Conservation (phyloP, 2,797 vertebrate species). For the Notoglanidium macrostoma region DNA sequence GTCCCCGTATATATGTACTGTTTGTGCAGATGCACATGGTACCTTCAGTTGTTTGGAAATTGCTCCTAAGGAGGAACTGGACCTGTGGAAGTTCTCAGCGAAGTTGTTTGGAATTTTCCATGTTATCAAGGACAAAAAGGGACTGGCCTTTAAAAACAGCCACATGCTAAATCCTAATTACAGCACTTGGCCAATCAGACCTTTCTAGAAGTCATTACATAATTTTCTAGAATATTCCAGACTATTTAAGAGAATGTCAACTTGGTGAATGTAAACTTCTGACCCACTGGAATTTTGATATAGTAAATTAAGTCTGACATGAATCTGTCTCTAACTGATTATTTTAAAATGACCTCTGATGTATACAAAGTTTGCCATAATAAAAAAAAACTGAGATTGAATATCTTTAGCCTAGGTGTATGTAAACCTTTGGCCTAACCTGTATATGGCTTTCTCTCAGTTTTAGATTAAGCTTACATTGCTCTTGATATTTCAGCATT, state of each 20-base stretch:
- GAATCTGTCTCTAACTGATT: neutral
- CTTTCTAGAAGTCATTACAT: neutral
- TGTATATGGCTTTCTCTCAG: neutral
- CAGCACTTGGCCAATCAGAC: neutral
- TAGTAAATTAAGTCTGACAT: neutral
- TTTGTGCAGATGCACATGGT: neutral
- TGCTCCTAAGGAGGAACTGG: neutral
- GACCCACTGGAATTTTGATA: neutral
- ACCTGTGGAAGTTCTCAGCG: neutral
- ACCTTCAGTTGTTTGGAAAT: neutral
- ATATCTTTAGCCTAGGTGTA: neutral
- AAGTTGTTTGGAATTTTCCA: neutral
- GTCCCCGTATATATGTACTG: too few species aligned
- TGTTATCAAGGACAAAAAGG: neutral
- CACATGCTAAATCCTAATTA: neutral
- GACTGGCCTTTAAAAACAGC: too few species aligned
- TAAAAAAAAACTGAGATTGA: neutral
- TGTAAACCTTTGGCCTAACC: neutral
- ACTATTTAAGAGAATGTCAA: neutral
- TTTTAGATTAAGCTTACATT: neutral
- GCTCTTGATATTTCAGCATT: conserved; percentile 60
- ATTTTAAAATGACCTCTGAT: neutral
- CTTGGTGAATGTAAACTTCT: neutral
- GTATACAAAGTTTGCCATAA: neutral
- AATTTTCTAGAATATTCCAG: neutral